Evolutionary conservation across 2,888 invertebrate species (phyloP).

Genomic region (Dermolepida albohirtum): DNA sequence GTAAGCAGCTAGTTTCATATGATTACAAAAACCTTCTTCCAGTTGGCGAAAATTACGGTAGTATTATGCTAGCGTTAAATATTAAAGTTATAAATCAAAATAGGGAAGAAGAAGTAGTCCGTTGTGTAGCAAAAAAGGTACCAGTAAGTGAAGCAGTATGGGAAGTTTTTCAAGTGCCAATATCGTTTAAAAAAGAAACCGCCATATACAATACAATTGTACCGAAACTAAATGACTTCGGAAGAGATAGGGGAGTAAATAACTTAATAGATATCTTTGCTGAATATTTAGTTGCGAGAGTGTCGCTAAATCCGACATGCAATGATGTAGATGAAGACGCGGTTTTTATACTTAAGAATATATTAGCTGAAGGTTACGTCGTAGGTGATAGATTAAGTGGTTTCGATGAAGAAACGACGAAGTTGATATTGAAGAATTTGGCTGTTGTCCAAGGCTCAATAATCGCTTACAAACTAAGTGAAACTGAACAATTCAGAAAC

Average conservation of each 20-base stretch:
- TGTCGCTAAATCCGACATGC: conserved; percentile 49
- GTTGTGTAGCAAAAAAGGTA: conserved; percentile 67
- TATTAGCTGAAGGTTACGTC: conserved; percentile 65
- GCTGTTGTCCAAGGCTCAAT: conserved; percentile 69
- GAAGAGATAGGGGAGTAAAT: conserved; percentile 62
- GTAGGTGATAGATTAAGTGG: conserved; percentile 65
- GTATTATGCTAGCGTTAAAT: conserved; percentile 65
- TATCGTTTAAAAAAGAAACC: conserved; percentile 68
- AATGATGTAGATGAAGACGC: conserved; percentile 66
- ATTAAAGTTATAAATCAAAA: conserved; percentile 46
- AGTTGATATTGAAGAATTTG: conserved; percentile 63
- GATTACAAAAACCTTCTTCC: conserved; percentile 18
- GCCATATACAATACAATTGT: conserved; percentile 65
- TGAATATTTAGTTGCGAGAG: conserved; percentile 66
- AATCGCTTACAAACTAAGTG: conserved; percentile 65
- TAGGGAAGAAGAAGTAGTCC: conserved; percentile 55
- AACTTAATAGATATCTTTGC: conserved; percentile 57
- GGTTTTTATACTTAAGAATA: conserved; percentile 67
- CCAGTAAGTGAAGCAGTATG: conserved; percentile 66
- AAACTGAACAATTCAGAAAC: conserved; percentile 60
- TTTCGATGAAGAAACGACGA: conserved; percentile 65
- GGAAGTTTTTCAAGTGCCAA: conserved; percentile 65
- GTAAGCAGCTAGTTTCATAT: not conserved
- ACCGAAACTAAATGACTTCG: conserved; percentile 64
- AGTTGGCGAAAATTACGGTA: conserved; percentile 72